Evolutionary conservation across 2,113 vertebrate genomes (phyloP).

Genomic region (Struthio camelus): DNA sequence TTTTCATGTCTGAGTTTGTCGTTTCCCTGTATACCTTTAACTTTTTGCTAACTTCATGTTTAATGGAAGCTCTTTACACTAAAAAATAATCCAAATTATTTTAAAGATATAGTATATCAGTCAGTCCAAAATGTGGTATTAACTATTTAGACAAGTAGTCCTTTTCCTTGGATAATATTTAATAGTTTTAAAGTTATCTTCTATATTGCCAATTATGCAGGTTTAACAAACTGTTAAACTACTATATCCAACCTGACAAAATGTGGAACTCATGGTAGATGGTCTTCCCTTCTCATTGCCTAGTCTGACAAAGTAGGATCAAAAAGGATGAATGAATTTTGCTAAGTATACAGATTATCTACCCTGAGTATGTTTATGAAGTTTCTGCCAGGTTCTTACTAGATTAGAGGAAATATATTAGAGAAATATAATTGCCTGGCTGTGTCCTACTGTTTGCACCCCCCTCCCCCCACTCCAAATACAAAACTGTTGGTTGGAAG

Average conservation of each 20-base stretch:
- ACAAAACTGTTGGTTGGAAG: background rate
- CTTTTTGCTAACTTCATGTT: background rate
- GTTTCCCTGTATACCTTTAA: background rate
- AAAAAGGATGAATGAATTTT: background rate
- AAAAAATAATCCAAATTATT: background rate
- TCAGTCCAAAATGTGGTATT: background rate
- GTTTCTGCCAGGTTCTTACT: background rate
- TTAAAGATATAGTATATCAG: background rate
- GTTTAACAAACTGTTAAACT: background rate
- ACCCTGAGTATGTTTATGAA: background rate
- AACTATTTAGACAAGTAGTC: background rate
- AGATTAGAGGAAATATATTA: background rate
- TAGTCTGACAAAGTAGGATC: background rate
- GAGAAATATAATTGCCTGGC: background rate
- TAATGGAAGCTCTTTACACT: background rate
- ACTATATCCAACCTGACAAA: background rate
- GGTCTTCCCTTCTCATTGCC: background rate
- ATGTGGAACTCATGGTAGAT: background rate
- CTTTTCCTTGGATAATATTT: background rate
- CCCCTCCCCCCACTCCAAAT: background rate
- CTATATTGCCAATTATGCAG: background rate
- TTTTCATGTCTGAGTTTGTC: background rate
- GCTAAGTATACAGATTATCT: background rate
- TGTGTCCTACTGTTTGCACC: background rate
- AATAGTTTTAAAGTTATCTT: background rate